Evolutionary conservation across 2,113 vertebrate species (phyloP).

Genomic region (Melierax canorus): DNA sequence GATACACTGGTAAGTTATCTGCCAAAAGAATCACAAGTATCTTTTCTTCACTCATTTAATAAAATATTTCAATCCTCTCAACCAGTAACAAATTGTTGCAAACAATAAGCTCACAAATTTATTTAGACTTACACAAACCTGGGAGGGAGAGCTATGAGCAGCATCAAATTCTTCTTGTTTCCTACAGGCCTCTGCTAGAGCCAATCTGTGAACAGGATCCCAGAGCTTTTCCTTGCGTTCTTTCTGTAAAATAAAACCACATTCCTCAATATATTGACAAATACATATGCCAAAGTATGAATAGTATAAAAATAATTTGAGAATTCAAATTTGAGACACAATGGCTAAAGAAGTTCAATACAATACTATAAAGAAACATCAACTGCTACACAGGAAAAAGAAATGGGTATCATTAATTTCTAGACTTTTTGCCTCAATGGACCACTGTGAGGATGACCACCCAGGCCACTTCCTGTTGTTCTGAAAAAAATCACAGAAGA

Average conservation of each 20-base stretch:
- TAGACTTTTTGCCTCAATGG: background rate
- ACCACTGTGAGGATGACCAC: background rate
- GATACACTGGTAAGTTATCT: background rate
- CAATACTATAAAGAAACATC: background rate
- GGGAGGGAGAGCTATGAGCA: constrained; percentile 81
- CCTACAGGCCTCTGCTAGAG: constrained; percentile 88
- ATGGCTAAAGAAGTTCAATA: background rate
- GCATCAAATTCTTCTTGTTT: constrained; percentile 91
- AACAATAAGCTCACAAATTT: background rate
- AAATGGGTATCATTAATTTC: fast-evolving
- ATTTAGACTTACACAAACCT: constrained; percentile 72
- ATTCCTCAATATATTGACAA: background rate
- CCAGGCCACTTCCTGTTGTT: background rate
- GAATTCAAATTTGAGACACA: background rate
- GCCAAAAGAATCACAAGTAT: background rate
- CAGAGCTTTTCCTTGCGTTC: constrained; percentile 97
- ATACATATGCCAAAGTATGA: background rate
- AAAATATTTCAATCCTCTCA: background rate
- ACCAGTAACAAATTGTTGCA: background rate
- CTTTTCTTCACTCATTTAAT: background rate
- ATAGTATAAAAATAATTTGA: background rate
- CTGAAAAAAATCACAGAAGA: background rate
- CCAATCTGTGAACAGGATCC: constrained; percentile 91
- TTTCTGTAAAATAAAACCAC: constrained; percentile 76
- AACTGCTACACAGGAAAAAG: background rate